Evolutionary conservation across 2,797 vertebrate species (phyloP).

Genomic region (Bovichtus variegatus): DNA sequence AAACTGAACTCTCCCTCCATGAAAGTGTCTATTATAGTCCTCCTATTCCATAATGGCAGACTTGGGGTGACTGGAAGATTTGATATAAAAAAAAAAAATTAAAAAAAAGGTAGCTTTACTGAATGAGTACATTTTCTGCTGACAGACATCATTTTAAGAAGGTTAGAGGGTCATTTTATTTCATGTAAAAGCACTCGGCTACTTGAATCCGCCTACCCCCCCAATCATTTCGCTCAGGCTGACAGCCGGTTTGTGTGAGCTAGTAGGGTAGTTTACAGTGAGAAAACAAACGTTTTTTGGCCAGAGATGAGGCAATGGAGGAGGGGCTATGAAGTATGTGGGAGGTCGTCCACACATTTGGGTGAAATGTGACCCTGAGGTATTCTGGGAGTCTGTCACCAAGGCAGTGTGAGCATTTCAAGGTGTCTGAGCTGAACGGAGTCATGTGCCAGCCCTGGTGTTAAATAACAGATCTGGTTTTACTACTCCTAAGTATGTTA

Average conservation of each 20-base stretch:
- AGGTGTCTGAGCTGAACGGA: conserved; percentile 52
- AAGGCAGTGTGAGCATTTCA: conserved; percentile 55
- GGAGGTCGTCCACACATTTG: conserved; percentile 61
- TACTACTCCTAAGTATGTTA: conserved; percentile 40
- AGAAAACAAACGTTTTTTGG: conserved; percentile 39
- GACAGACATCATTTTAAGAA: conserved; percentile 15
- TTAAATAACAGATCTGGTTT: conserved; percentile 54
- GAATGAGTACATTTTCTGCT: conserved; percentile 23
- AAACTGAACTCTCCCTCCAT: conserved; percentile 16
- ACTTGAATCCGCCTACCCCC: conserved; percentile 2
- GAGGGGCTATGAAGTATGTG: conserved; percentile 9
- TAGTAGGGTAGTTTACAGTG: conserved; percentile 52
- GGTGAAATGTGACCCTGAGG: conserved; percentile 66
- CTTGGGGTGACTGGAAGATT: conserved; percentile 13
- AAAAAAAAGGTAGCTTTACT: not conserved
- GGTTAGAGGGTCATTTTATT: conserved; percentile 19
- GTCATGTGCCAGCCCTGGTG: conserved; percentile 45
- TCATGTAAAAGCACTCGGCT: conserved; percentile 13
- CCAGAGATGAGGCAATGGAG: conserved; percentile 9
- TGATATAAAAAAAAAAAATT: conserved; percentile 16
- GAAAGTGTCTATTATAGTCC: conserved; percentile 21
- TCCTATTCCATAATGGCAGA: conserved; percentile 23
- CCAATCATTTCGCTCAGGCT: conserved; percentile 38
- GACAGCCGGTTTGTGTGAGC: conserved; percentile 54
- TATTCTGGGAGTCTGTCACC: conserved; percentile 75